A percentile compares a stretch with the other conserved stretches of the same genome.
These are phyloP conservation scores for Trematomus bernacchii DNA, from an alignment of 2,797 vertebrate genomes.

Conservation along the genomic window DNA sequence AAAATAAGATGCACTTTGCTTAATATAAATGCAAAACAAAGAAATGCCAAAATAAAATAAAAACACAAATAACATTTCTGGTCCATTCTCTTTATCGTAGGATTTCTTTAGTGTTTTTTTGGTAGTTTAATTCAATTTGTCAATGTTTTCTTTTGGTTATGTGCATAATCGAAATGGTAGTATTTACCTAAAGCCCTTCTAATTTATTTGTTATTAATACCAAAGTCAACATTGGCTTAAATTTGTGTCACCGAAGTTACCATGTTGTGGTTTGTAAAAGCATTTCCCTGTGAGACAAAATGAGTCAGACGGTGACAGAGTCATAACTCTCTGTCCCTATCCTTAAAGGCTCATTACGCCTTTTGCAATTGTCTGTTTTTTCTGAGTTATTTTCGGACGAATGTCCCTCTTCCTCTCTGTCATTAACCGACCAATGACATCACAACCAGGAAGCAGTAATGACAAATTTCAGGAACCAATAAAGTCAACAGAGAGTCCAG, in stretches of 20 bases:
- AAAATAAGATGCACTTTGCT: slow-evolving; percentile 99
- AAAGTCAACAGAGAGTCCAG: slow-evolving; percentile 64
- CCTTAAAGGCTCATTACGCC: slow-evolving; percentile 52
- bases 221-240: slow-evolving; percentile 43
- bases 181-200: slow-evolving; percentile 20
- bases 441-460: slow-evolving; percentile 79
- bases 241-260: slow-evolving; percentile 38
- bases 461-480: slow-evolving; percentile 77
- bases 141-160: not conserved
- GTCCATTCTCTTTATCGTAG: slow-evolving; percentile 37
- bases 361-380: slow-evolving; percentile 58
- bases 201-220: slow-evolving; percentile 36
- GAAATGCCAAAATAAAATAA: slow-evolving; percentile 96
- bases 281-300: slow-evolving; percentile 57
- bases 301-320: slow-evolving; percentile 66
- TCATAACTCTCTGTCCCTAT: slow-evolving; percentile 45
- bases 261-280: slow-evolving; percentile 39
- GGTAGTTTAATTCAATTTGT: slow-evolving; percentile 8
- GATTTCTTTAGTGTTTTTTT: slow-evolving; percentile 6
- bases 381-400: slow-evolving; percentile 72
- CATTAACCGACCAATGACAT: slow-evolving; percentile 77
- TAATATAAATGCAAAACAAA: slow-evolving; percentile 99
- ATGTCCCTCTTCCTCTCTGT: slow-evolving; percentile 69
- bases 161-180: slow-evolving; percentile 13
- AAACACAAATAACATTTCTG: slow-evolving; percentile 77